These are phyloP conservation scores for Drosophila ambigua DNA, from an alignment of 1,140 invertebrate species.

Conservation along the genomic window DNA sequence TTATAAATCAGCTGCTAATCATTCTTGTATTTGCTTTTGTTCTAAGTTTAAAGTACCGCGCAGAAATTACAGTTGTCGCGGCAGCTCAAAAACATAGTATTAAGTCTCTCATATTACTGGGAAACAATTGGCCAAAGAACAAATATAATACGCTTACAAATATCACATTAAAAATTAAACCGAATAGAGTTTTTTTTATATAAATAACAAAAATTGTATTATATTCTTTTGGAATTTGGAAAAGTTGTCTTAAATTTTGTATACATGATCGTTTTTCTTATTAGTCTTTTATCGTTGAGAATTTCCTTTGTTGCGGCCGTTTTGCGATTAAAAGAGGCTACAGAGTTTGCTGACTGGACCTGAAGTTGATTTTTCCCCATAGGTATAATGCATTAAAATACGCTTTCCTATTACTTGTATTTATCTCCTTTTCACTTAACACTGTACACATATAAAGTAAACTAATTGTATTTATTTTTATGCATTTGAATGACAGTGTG, in stretches of 20 bases:
- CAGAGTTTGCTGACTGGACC: conserved; percentile 70
- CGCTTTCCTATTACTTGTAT: conserved; percentile 55
- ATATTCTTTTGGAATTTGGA: conserved; percentile 51
- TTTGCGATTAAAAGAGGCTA: conserved; percentile 45
- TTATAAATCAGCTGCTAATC: conserved; percentile 30
- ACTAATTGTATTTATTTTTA: conserved; percentile 72
- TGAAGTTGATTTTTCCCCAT: conserved; percentile 56
- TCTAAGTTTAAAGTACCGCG: conserved; percentile 53
- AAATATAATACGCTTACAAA: conserved; percentile 63
- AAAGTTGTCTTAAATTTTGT: conserved; percentile 69
- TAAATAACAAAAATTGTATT: conserved; percentile 72
- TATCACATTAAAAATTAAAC: conserved; percentile 77
- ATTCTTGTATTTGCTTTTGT: conserved; percentile 22
- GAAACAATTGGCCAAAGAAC: conserved; percentile 64
- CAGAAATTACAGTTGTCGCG: conserved; percentile 33
- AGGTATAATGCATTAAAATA: conserved; percentile 69
- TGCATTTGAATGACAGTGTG: conserved; percentile 51
- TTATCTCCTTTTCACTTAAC: conserved; percentile 78
- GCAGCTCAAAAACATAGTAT: conserved; percentile 41
- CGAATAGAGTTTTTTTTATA: conserved; percentile 53
- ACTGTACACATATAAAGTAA: conserved; percentile 81
- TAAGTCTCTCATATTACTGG: conserved; percentile 50
- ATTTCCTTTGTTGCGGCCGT: conserved; percentile 44
- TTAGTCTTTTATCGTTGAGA: conserved; percentile 65
- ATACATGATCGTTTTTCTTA: conserved; percentile 64